A percentile compares a stretch with the other conserved stretches of the same genome.
Evolutionary conservation across 2,888 invertebrate species (phyloP).

Genomic region (Hanleya hanleyi): DNA sequence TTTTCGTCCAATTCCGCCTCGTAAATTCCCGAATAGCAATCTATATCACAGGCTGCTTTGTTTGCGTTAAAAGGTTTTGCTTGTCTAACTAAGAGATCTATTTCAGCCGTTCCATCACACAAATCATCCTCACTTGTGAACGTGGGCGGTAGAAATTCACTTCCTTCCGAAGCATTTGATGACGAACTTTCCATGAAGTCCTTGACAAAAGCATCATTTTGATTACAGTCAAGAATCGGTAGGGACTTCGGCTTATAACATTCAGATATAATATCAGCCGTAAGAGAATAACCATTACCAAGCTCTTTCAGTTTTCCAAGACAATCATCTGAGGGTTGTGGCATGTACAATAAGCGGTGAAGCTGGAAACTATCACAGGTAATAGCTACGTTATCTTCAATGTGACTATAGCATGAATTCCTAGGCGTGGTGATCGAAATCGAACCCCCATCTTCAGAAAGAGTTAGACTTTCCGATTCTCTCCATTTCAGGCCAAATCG

Average conservation of each 20-base stretch:
- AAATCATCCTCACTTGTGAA: background rate
- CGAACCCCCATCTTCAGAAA: background rate
- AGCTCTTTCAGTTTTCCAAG: background rate
- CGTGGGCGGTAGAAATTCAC: background rate
- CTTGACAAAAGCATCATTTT: background rate
- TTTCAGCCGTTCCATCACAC: background rate
- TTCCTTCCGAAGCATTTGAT: background rate
- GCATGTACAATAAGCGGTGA: background rate
- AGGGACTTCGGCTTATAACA: background rate
- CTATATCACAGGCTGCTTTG: background rate
- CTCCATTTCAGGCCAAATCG: background rate
- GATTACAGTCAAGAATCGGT: background rate
- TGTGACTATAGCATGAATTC: background rate
- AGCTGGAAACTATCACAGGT: background rate
- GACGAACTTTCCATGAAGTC: background rate
- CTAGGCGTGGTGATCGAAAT: background rate
- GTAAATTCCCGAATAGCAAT: background rate
- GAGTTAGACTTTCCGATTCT: background rate
- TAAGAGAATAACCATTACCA: background rate
- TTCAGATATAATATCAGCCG: background rate
- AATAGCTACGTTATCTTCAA: background rate
- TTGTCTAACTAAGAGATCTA: background rate
- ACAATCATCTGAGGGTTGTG: background rate
- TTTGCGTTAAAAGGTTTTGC: background rate
- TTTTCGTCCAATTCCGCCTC: slow-evolving; percentile 1